Evolutionary conservation across 2,113 vertebrate genomes (phyloP), one percentile per base, ranked within the genome.

Genomic region (Lasiurus borealis): DNA sequence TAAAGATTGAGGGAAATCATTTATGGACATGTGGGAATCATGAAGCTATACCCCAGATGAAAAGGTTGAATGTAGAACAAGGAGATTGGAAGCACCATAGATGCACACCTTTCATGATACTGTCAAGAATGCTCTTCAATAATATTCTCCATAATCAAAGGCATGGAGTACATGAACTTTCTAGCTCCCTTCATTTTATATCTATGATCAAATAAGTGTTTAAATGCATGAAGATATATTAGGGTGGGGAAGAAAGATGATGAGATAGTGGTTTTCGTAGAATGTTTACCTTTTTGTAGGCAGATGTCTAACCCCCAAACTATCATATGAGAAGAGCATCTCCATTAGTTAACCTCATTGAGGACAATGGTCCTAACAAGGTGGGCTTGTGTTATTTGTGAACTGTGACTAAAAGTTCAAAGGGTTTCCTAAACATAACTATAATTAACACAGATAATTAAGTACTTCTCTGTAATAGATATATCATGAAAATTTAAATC

Each of bases 401-500:
- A 77, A 93, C 77, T 91, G 91, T 12, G 54, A 93, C 80, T 50
- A 94, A 92, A 66, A 96, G 48, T 76, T 97, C 93, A 97, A 31
- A 11, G 31, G 25, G 6, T 81, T 50, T 95, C 85, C 23, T 85
- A 91, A 71, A 75, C 34, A 95, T 52, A 96, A 15, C 15, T 57
- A 0, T 3, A 48, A 4, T 23, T 52, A 69, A 78, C 84, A 78
- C 84, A 85, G 80, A 44, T 72, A 96, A 97, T 8, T 54, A 92
- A 97, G 71, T 16, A 81, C 5, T 93, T 76, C 48, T 77, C 50
- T 76, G 71, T 25, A 92, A 68, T 88, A 96, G 92, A 87, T 75
- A 85, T 1, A 31, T 6, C 82, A 85, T 0, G 0, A 96, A 68
- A 95, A 96, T 90, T 89, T 78, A 78, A 97, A 95, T 27, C 0